phyloP scores from a whole-genome alignment of 2,113 vertebrate species.

The Trogon melanurus region DNA sequence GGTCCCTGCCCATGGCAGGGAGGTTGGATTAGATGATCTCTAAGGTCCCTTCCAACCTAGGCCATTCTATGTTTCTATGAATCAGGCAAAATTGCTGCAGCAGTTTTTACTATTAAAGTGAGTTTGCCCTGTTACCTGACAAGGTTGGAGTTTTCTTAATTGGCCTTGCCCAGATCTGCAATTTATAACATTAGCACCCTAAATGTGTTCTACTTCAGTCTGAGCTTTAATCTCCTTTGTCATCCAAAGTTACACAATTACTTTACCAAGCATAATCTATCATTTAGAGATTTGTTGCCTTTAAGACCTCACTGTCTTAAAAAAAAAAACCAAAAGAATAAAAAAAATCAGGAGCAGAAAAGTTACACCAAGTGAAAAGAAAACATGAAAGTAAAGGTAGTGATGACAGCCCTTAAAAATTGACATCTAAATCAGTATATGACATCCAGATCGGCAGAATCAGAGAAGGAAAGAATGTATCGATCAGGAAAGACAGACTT shows the following conservation, averaged over 20 bases:
- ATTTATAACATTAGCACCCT: neutral
- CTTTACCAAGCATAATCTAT: neutral
- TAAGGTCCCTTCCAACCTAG: too few species aligned
- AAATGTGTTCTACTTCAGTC: neutral
- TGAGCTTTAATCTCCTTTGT: neutral
- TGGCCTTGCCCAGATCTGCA: neutral
- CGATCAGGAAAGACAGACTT: neutral
- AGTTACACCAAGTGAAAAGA: neutral
- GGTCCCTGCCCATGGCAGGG: too few species aligned
- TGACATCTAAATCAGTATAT: neutral
- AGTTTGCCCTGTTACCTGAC: neutral
- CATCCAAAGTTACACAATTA: too few species aligned
- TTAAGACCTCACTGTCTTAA: neutral
- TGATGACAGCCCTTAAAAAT: neutral
- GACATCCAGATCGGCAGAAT: neutral
- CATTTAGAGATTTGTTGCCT: neutral
- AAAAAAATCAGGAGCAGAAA: neutral
- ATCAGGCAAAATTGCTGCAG: neutral
- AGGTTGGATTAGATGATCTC: too few species aligned
- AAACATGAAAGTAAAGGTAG: neutral
- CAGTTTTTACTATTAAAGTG: neutral
- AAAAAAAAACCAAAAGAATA: neutral
- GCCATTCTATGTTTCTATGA: too few species aligned
- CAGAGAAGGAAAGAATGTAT: neutral
- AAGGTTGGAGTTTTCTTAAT: neutral